Evolutionary conservation across 2,888 invertebrate genomes (phyloP), one percentile per base, ranked within the genome.

Genomic region (Metacarcinus magister): DNA sequence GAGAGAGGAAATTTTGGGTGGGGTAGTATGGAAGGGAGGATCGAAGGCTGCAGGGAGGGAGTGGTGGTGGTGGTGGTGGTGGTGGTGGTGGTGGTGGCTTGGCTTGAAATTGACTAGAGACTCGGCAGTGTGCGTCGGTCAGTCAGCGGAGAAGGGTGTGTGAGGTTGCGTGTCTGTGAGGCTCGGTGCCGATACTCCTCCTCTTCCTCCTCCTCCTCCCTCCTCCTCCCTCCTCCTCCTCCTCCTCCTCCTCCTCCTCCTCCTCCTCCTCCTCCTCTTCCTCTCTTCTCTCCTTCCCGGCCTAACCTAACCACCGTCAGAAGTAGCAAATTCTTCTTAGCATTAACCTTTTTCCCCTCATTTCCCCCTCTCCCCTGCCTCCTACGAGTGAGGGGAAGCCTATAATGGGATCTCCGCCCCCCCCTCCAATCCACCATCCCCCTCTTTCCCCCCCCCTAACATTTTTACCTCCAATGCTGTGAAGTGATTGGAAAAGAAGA

Each of bases 31-130:
- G 67, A 16, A 23, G 67, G 67, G 67, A 67, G 67, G 67, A 67
- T 67, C 67, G 67, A 67, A 67, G 67, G n/a, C 67, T 67, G 67
- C 67, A 1, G 67, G n/a, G 67, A 67, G 67, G 23, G 67, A n/a
- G 67, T 5, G 67, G 19, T 0, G 19, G 67, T 2, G n/a, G 23
- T 0, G 23, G 23, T 5, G 2, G 67, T 5, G 23, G 67, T 67
- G 67, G 67, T 67, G 67, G 67, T 67, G 67, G 67, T 23, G 67
- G 67, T 67, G 67, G 67, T 67, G 67, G 67, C 67, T 67, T 67
- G 67, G 67, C 67, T 67, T 67, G 67, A n/a, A 67, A 67, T 67
- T 67, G 67, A 67, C 67, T 67, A 16, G 67, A 23, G 19, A n/a
- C 67, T 67, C 67, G 19, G 2, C 67, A 67, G 67, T 67, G 19